A percentile compares a stretch with the other conserved stretches of the same genome.
phyloP scores from a whole-genome alignment of 2,113 vertebrate species.

The Tursiops truncatus region DNA sequence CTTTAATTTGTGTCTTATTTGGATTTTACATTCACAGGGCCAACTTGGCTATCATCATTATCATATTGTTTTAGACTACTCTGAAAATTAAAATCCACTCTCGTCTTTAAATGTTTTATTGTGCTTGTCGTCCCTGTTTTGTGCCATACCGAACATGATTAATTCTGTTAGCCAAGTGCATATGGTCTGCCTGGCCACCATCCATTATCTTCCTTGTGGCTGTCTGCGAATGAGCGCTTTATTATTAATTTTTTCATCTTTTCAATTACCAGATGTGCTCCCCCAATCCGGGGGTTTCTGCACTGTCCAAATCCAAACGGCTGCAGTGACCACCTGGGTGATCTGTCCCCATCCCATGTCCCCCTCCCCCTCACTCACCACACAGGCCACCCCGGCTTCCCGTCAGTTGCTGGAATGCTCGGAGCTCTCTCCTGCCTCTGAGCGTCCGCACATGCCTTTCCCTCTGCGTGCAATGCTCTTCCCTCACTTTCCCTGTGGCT shows the following conservation, averaged over 20 bases:
- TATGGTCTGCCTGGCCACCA: slow-evolving; percentile 82
- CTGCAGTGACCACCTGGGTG: not conserved
- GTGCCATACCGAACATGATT: slow-evolving; percentile 70
- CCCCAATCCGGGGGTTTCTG: slow-evolving; percentile 66
- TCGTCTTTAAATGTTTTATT: slow-evolving; percentile 80
- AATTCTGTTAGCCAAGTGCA: slow-evolving; percentile 83
- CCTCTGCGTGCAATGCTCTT: not conserved
- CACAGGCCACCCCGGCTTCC: accelerated
- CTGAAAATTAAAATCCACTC: slow-evolving; percentile 84
- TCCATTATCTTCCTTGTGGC: slow-evolving; percentile 81
- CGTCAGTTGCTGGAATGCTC: accelerated
- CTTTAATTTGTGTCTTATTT: slow-evolving; percentile 84
- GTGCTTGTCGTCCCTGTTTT: slow-evolving; percentile 78
- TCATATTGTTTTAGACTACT: slow-evolving; percentile 81
- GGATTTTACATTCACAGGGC: slow-evolving; percentile 71
- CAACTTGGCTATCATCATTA: slow-evolving; percentile 79
- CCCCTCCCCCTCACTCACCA: accelerated
- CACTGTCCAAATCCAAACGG: slow-evolving; percentile 53
- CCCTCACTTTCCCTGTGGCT: not conserved
- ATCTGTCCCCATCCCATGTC: not conserved
- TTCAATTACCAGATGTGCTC: slow-evolving; percentile 85
- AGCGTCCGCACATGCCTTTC: not conserved
- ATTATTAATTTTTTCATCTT: slow-evolving; percentile 81
- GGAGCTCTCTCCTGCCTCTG: not conserved
- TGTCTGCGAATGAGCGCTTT: slow-evolving; percentile 81